Evolutionary conservation across 2,888 invertebrate species (phyloP).

Genomic region (Eupithecia abbreviata): DNA sequence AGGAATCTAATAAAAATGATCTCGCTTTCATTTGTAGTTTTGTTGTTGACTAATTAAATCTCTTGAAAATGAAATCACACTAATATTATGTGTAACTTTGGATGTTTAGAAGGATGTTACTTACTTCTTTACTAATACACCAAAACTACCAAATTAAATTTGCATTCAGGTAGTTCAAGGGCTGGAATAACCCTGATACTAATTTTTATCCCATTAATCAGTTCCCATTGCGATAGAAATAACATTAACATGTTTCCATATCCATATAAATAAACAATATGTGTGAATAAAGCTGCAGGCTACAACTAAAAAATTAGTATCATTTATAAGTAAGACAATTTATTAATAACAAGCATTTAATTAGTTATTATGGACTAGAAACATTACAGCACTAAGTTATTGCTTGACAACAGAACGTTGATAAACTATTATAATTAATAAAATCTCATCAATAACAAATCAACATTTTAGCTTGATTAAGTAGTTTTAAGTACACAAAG

Average conservation of each 20-base stretch:
- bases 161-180: too few species aligned
- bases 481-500: constrained; percentile 64
- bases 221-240: too few species aligned
- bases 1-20: constrained; percentile 5
- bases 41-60: neutral
- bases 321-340: constrained; percentile 46
- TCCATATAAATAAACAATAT: too few species aligned
- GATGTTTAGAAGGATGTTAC: too few species aligned
- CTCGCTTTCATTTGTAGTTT: neutral
- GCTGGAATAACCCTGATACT: too few species aligned
- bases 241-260: too few species aligned
- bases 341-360: constrained; percentile 70
- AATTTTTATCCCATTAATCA: too few species aligned
- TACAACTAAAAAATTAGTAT: neutral
- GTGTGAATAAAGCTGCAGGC: too few species aligned
- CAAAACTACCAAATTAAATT: too few species aligned
- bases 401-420: constrained; percentile 49
- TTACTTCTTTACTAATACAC: too few species aligned
- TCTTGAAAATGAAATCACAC: neutral
- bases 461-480: constrained; percentile 56
- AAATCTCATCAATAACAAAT: constrained; percentile 64
- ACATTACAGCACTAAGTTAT: constrained; percentile 65
- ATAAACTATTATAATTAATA: constrained; percentile 56
- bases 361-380: constrained; percentile 78
- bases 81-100: too few species aligned